phyloP scores from a whole-genome alignment of 2,888 invertebrate species.

The Lamellibrachia columna region DNA sequence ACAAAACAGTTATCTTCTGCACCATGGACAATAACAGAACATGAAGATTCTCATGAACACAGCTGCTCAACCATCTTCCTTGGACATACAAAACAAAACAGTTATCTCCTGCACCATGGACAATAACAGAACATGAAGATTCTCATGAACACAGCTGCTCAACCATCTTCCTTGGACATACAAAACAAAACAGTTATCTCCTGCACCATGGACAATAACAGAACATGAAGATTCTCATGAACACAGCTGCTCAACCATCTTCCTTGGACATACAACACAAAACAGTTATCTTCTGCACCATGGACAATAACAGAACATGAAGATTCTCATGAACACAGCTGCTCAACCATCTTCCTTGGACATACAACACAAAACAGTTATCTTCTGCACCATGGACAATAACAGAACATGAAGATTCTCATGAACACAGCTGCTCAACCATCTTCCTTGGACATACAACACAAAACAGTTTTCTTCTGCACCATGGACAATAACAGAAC shows the following conservation, averaged over 20 bases:
- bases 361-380: background rate
- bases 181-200: background rate
- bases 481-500: background rate
- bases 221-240: background rate
- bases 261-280: background rate
- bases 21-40: background rate
- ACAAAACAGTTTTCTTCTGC: background rate
- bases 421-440: too few relatives aligned
- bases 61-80: background rate
- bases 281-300: background rate
- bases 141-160: too few relatives aligned
- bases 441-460: background rate
- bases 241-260: too few relatives aligned
- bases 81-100: background rate
- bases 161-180: background rate
- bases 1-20: background rate
- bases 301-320: background rate
- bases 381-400: background rate
- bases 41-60: background rate
- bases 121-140: background rate
- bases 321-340: too few relatives aligned
- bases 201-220: background rate
- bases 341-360: background rate
- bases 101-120: background rate
- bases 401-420: background rate